Conservation (phyloP, 2,113 vertebrate genomes). For the Hippocampus comes region DNA sequence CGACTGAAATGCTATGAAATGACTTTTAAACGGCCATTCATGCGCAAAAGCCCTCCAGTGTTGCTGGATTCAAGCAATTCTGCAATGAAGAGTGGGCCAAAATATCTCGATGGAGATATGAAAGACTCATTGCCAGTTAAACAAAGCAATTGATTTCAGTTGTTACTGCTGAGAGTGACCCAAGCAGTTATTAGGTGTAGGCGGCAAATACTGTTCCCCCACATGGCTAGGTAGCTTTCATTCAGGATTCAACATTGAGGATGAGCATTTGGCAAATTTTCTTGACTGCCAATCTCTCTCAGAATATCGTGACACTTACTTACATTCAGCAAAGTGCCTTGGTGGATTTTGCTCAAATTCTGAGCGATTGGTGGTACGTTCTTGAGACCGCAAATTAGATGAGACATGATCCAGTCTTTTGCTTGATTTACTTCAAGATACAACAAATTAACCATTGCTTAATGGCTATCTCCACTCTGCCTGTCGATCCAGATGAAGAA, state of each 20-base stretch:
- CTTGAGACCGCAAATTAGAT: background rate
- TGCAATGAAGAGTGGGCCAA: too few relatives aligned
- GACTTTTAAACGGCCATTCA: too few relatives aligned
- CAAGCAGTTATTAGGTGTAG: too few relatives aligned
- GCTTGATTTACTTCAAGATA: background rate
- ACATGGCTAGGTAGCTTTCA: too few relatives aligned
- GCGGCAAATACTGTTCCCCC: too few relatives aligned
- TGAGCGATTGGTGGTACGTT: background rate
- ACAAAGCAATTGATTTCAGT: too few relatives aligned
- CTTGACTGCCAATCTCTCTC: background rate
- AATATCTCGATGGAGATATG: too few relatives aligned
- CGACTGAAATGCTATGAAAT: too few relatives aligned
- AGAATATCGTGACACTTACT: background rate
- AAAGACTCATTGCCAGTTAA: too few relatives aligned
- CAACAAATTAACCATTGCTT: background rate
- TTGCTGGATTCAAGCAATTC: too few relatives aligned
- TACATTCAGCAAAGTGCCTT: background rate
- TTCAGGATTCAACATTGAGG: background rate
- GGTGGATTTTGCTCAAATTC: background rate
- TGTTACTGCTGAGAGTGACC: too few relatives aligned
- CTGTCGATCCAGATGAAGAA: background rate
- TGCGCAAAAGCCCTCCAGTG: too few relatives aligned
- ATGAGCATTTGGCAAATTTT: background rate
- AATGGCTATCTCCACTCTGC: background rate
- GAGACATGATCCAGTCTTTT: background rate